Percentiles rank a stretch among this genome's conserved stretches.
phyloP scores from a whole-genome alignment of 92 coral and sea anemone genomes.

The Paramuricea clavata region DNA sequence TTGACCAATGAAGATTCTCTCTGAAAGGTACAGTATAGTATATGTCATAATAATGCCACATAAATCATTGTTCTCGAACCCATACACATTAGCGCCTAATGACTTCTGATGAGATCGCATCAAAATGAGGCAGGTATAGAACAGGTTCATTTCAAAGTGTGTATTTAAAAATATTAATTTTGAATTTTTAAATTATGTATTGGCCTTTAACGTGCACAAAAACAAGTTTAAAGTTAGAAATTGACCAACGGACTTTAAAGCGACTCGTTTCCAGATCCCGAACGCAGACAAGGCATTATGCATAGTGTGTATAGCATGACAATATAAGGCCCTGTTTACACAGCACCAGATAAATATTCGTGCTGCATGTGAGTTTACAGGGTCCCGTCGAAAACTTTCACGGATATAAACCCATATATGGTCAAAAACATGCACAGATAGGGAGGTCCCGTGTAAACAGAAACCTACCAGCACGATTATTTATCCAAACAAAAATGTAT shows the following conservation, averaged over 20 bases:
- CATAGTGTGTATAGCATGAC: too few relatives aligned
- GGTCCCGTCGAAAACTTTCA: not conserved
- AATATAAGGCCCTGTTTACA: too few relatives aligned
- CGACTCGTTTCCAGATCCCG: not conserved
- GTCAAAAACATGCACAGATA: too few relatives aligned
- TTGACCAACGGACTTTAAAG: too few relatives aligned
- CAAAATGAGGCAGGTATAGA: not conserved
- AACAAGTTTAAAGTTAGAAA: not conserved
- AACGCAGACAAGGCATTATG: not conserved
- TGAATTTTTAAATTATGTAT: not conserved
- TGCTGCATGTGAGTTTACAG: not conserved
- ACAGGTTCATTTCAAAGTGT: not conserved
- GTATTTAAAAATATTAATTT: not conserved
- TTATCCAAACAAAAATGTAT: not conserved
- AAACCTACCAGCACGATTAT: not conserved
- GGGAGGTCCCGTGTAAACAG: too few relatives aligned
- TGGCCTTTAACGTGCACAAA: too few relatives aligned
- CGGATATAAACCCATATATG: too few relatives aligned
- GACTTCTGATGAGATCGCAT: not conserved
- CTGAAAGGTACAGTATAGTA: not conserved
- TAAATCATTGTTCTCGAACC: not conserved
- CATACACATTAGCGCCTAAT: not conserved
- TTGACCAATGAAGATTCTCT: not conserved
- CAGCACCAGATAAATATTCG: too few relatives aligned
- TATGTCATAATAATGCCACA: not conserved